These are phyloP conservation scores for Gopherus flavomarginatus DNA, from an alignment of 2,113 vertebrate genomes.

Conservation along the genomic window DNA sequence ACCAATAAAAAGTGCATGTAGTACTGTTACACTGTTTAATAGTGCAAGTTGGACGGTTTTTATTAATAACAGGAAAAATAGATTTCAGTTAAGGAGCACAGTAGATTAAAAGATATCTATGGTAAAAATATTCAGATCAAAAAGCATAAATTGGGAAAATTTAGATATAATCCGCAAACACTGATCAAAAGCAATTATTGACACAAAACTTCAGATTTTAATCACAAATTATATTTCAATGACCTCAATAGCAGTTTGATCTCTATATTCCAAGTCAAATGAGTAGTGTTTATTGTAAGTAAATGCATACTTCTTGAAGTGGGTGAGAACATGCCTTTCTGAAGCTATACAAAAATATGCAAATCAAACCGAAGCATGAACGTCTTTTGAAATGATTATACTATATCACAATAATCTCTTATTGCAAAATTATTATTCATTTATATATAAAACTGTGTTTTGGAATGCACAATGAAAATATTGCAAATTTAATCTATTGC, in stretches of 20 bases:
- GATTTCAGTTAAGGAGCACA: conserved; percentile 42
- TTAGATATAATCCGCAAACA: background rate
- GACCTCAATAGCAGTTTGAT: conserved; percentile 26
- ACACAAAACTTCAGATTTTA: conserved; percentile 25
- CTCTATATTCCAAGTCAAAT: conserved; percentile 31
- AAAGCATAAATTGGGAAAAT: background rate
- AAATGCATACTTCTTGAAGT: conserved; percentile 44
- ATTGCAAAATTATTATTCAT: conserved; percentile 52
- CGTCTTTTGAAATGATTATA: conserved; percentile 74
- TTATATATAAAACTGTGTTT: conserved; percentile 28
- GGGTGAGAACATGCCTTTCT: conserved; percentile 43
- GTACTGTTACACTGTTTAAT: conserved; percentile 58
- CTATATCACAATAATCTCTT: conserved; percentile 42
- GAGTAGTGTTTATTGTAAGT: conserved; percentile 41
- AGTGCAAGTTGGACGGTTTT: conserved; percentile 68
- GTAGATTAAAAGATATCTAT: conserved; percentile 26
- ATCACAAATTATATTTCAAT: conserved; percentile 53
- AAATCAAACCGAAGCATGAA: conserved; percentile 63
- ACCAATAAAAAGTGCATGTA: conserved; percentile 70
- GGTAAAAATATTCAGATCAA: conserved; percentile 10
- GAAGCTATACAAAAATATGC: conserved; percentile 62
- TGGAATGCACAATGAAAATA: conserved; percentile 24
- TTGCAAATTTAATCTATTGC: conserved; percentile 30
- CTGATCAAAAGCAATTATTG: conserved; percentile 24
- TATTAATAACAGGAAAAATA: conserved; percentile 69